Conservation (phyloP, 2,888 invertebrate genomes). For the Xestia xanthographa region DNA sequence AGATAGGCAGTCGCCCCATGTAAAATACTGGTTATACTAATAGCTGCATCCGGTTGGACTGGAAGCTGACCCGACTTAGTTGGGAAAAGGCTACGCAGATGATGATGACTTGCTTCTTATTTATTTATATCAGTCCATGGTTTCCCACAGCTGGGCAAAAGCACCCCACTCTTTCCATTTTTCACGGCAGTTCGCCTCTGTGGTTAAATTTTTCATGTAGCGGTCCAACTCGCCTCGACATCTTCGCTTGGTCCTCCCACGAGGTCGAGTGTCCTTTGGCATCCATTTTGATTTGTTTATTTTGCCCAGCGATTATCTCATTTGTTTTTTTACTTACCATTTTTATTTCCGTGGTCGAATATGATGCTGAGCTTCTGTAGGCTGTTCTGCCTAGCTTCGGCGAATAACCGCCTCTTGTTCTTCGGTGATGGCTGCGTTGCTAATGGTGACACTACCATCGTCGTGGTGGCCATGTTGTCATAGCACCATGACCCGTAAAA, state of each 20-base stretch:
- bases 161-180: background rate
- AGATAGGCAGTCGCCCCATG: no score
- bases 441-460: constrained; percentile 87
- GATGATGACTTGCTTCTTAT: no score
- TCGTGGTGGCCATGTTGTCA: constrained; percentile 82
- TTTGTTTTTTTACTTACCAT: constrained; percentile 73
- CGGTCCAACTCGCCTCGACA: background rate
- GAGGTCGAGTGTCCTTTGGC: background rate
- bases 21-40: no score
- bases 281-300: background rate
- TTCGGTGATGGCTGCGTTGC: constrained; percentile 85
- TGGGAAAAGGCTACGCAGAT: no score
- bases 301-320: background rate
- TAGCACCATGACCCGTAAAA: constrained; percentile 63
- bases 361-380: constrained; percentile 86
- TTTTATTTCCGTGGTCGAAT: constrained; percentile 86
- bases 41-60: no score
- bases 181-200: background rate
- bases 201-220: background rate
- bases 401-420: constrained; percentile 84
- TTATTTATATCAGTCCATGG: background rate
- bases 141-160: background rate
- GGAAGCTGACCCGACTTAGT: no score
- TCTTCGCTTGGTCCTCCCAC: background rate
- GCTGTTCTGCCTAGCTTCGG: constrained; percentile 87